Conservation (phyloP, 2,888 invertebrate genomes). For the Ephialtes manifestator region DNA sequence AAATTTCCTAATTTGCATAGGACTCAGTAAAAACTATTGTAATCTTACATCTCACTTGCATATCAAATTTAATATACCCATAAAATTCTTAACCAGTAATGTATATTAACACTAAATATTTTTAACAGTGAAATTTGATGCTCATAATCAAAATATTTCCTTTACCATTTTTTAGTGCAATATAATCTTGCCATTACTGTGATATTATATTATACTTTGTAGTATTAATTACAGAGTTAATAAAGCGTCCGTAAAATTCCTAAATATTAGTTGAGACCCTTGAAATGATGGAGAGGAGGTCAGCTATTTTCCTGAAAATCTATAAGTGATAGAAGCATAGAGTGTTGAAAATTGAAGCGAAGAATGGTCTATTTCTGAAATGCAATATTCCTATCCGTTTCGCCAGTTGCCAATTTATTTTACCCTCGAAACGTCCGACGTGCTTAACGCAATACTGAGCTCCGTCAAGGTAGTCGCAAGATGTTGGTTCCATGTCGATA, state of each 20-base stretch:
- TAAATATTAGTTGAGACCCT: not conserved
- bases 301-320: constrained; percentile 4
- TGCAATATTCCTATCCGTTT: constrained; percentile 16
- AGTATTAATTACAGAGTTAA: not conserved
- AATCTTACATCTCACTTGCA: too few relatives aligned
- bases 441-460: constrained; percentile 97
- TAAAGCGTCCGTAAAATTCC: not conserved
- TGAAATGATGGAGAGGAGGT: constrained; percentile 4
- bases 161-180: not conserved
- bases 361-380: constrained; percentile 19
- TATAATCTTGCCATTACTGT: not conserved
- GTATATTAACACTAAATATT: too few relatives aligned
- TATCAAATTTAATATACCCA: too few relatives aligned
- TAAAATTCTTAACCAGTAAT: too few relatives aligned
- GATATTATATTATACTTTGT: not conserved
- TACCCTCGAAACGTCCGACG: constrained; percentile 96
- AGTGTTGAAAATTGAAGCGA: constrained; percentile 4
- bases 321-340: constrained; percentile 37
- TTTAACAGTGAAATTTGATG: not conserved
- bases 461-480: constrained; percentile 93
- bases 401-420: constrained; percentile 73
- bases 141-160: not conserved
- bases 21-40: too few relatives aligned
- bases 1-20: too few relatives aligned
- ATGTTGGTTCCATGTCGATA: constrained; percentile 89